These are phyloP conservation scores for Helobdella robusta DNA, from an alignment of 2,888 invertebrate genomes.

Conservation along the genomic window DNA sequence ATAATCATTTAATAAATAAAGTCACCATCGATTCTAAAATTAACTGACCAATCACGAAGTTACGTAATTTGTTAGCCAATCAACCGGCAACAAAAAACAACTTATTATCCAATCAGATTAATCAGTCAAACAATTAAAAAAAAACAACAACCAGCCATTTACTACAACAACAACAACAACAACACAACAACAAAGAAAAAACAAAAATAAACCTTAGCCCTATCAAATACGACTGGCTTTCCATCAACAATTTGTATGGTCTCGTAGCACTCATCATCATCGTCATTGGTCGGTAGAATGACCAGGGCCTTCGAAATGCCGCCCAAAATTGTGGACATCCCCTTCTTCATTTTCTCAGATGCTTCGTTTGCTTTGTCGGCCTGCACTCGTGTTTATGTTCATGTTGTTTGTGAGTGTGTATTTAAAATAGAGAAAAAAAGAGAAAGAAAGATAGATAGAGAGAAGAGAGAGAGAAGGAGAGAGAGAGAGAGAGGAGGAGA, in stretches of 20 bases:
- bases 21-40: too few relatives aligned
- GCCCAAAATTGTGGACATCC: slow-evolving; percentile 41
- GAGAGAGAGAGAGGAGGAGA: too few relatives aligned
- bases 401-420: not conserved
- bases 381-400: too few relatives aligned
- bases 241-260: slow-evolving; percentile 25
- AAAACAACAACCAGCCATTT: too few relatives aligned
- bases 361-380: slow-evolving; percentile 34
- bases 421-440: not conserved
- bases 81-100: too few relatives aligned
- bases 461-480: too few relatives aligned
- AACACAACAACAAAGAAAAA: slow-evolving; percentile 1
- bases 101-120: too few relatives aligned
- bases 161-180: too few relatives aligned
- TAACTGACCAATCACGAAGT: too few relatives aligned
- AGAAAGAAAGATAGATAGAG: too few relatives aligned
- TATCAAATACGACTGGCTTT: slow-evolving; percentile 40
- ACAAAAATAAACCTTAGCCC: slow-evolving; percentile 39
- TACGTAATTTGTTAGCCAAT: too few relatives aligned
- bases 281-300: slow-evolving; percentile 43
- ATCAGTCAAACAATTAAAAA: too few relatives aligned
- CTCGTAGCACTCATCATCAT: slow-evolving; percentile 38
- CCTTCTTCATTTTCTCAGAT: slow-evolving; percentile 41
- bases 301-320: slow-evolving; percentile 43
- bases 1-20: not conserved